A percentile compares a stretch with the other conserved stretches of the same genome.
phyloP scores from a whole-genome alignment of 1,140 invertebrate genomes.

The Caenorhabditis tropicalis region DNA sequence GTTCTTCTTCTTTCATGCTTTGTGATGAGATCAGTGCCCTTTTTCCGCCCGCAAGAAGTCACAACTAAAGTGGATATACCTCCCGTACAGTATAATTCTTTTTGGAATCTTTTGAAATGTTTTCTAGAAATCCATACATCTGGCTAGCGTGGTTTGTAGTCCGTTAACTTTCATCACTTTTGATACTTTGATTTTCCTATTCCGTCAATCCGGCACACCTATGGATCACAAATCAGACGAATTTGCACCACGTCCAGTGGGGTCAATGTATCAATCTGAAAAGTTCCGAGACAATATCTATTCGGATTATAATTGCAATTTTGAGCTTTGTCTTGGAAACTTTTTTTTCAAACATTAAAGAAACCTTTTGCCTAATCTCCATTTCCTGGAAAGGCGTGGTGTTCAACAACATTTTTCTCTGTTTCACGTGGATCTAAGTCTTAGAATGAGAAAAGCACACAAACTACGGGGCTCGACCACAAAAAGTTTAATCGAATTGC shows the following conservation, averaged over 20 bases:
- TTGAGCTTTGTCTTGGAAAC: background rate
- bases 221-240: slow-evolving; percentile 16
- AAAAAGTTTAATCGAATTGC: background rate
- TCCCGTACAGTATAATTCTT: background rate
- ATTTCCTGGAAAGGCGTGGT: background rate
- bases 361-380: slow-evolving; percentile 25
- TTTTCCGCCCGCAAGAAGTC: background rate
- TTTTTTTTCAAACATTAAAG: slow-evolving; percentile 10
- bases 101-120: no score
- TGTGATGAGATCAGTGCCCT: background rate
- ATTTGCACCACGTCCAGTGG: background rate
- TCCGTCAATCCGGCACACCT: background rate
- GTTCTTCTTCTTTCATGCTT: background rate
- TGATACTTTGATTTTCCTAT: slow-evolving; percentile 28
- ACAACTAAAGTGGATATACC: background rate
- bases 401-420: background rate
- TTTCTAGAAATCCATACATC: background rate
- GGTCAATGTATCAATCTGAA: background rate
- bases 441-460: background rate
- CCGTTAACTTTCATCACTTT: background rate
- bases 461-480: background rate
- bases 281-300: background rate
- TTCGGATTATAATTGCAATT: background rate
- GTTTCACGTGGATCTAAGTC: background rate
- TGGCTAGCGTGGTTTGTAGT: background rate